Conservation (phyloP, 2,888 invertebrate genomes). For the Macaria notata region DNA sequence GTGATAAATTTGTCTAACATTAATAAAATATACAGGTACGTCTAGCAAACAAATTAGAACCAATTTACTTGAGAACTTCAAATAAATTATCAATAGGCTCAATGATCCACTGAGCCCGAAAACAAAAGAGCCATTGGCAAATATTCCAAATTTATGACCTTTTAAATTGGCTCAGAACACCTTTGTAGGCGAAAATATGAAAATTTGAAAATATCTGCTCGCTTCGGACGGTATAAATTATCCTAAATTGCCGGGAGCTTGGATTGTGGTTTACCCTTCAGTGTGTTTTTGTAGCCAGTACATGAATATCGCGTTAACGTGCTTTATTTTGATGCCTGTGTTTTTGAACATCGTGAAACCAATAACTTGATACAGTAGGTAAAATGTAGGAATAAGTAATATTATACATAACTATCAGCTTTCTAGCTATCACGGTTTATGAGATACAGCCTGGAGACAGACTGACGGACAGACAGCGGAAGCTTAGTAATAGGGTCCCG, state of each 20-base stretch:
- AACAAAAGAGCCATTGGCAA: constrained; percentile 49
- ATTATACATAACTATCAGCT: too few relatives aligned
- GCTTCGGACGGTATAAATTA: constrained; percentile 53
- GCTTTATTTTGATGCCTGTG: too few relatives aligned
- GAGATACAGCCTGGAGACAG: too few relatives aligned
- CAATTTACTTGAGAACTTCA: constrained; percentile 50
- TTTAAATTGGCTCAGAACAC: constrained; percentile 51
- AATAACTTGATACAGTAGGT: too few relatives aligned
- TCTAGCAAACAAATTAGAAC: constrained; percentile 40
- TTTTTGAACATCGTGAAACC: too few relatives aligned
- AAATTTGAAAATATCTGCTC: constrained; percentile 43
- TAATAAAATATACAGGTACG: neutral
- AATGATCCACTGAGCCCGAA: constrained; percentile 48
- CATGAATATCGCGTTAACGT: neutral
- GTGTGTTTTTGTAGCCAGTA: constrained; percentile 20
- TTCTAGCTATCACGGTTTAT: too few relatives aligned
- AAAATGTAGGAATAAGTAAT: too few relatives aligned
- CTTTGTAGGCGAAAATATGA: constrained; percentile 49
- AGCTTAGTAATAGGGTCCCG: too few relatives aligned
- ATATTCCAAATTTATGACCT: constrained; percentile 58
- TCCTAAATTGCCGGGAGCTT: constrained; percentile 49
- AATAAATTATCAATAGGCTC: constrained; percentile 50
- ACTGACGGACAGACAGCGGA: too few relatives aligned
- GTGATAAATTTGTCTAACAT: too few relatives aligned
- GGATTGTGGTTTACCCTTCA: constrained; percentile 56